Percentiles rank a stretch among this genome's conserved stretches.
phyloP scores from a whole-genome alignment of 2,113 vertebrate genomes.

The Misgurnus anguillicaudatus region DNA sequence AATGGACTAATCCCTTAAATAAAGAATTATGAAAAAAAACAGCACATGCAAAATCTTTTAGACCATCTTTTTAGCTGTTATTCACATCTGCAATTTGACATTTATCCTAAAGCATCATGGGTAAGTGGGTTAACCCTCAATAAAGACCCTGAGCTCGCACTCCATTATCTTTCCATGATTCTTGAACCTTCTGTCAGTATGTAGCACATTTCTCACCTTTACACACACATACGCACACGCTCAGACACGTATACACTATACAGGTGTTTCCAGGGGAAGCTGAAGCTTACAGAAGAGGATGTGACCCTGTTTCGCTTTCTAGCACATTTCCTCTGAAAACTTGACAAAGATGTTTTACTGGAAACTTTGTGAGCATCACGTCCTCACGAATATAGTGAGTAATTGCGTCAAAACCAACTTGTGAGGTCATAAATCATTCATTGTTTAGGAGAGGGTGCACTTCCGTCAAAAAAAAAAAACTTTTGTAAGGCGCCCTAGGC shows the following conservation, averaged over 20 bases:
- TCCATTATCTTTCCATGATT: constrained; percentile 14
- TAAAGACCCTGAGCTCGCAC: background rate
- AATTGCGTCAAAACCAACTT: too few relatives aligned
- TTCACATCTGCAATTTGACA: background rate
- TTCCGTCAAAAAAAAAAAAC: too few relatives aligned
- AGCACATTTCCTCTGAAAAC: constrained; percentile 32
- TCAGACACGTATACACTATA: constrained; percentile 26
- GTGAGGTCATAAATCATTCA: too few relatives aligned
- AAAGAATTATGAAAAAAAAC: background rate
- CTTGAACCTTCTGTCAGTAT: constrained; percentile 5
- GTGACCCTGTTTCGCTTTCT: constrained; percentile 4
- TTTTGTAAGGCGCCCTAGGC: too few relatives aligned
- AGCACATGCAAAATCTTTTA: background rate
- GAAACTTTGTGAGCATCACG: background rate
- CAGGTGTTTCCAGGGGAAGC: constrained; percentile 54
- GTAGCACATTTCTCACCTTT: constrained; percentile 1
- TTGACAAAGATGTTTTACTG: constrained; percentile 21
- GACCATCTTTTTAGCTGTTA: background rate
- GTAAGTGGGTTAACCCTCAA: constrained; percentile 22
- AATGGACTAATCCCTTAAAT: background rate
- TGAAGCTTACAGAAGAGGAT: background rate
- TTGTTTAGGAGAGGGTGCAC: too few relatives aligned
- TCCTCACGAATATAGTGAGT: too few relatives aligned
- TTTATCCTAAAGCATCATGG: background rate
- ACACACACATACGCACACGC: constrained; percentile 13